Evolutionary conservation across 2,888 invertebrate species (phyloP).

Genomic region (Podotricha telesiphe): DNA sequence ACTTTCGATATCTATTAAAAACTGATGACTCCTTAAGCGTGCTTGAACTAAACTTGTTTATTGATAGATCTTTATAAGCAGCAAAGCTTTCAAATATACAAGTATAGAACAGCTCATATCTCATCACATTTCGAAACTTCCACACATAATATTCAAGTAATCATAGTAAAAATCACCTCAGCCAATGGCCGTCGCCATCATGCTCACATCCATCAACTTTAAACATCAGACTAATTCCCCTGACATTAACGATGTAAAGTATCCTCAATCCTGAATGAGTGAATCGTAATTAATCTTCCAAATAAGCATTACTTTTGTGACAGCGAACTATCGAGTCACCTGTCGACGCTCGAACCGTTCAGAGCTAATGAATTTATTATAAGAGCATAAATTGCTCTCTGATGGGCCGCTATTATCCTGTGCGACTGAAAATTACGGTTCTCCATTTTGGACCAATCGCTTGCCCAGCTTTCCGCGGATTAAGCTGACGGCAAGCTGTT

Average conservation of each 20-base stretch:
- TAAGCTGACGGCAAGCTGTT: slow-evolving; percentile 50
- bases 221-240: slow-evolving; percentile 30
- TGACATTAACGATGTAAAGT: slow-evolving; percentile 32
- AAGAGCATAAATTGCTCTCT: slow-evolving; percentile 80
- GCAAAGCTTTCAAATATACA: neutral
- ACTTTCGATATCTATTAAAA: neutral
- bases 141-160: neutral
- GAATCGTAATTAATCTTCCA: slow-evolving; percentile 34
- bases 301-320: slow-evolving; percentile 32
- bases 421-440: slow-evolving; percentile 78
- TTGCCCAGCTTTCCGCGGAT: slow-evolving; percentile 68
- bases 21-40: neutral
- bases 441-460: slow-evolving; percentile 67
- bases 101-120: neutral
- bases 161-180: slow-evolving; percentile 11
- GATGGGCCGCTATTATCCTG: slow-evolving; percentile 79
- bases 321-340: slow-evolving; percentile 32
- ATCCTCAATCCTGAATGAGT: slow-evolving; percentile 28
- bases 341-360: slow-evolving; percentile 28
- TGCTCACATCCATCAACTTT: slow-evolving; percentile 32
- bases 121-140: neutral
- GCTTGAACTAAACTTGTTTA: neutral
- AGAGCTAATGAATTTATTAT: slow-evolving; percentile 81
- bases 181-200: slow-evolving; percentile 11
- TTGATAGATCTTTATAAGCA: neutral